Percentiles rank a stretch among this genome's conserved stretches.
phyloP scores from a whole-genome alignment of 2,888 invertebrate genomes.

The Tolmerus cingulatus region DNA sequence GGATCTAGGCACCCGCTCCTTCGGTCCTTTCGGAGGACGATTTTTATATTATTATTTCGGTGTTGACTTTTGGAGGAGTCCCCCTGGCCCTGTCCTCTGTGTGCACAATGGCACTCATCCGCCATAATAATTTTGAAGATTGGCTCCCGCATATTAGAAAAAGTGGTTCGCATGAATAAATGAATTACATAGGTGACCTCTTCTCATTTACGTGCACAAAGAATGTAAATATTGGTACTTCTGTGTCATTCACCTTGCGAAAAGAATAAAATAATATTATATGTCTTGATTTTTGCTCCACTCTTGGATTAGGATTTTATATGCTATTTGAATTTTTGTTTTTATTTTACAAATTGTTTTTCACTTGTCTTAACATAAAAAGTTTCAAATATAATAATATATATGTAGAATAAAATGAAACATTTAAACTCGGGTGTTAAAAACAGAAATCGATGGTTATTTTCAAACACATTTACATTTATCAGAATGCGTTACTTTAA shows the following conservation, averaged over 20 bases:
- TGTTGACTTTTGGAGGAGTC: constrained; percentile 3
- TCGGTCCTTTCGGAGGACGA: not conserved
- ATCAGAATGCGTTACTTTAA: too few relatives aligned
- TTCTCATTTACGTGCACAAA: not conserved
- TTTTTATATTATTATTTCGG: constrained; percentile 15
- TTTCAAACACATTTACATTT: too few relatives aligned
- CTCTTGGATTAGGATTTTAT: not conserved
- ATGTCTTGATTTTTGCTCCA: not conserved
- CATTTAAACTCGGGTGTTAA: too few relatives aligned
- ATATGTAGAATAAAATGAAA: too few relatives aligned
- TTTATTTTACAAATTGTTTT: too few relatives aligned
- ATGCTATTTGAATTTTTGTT: too few relatives aligned
- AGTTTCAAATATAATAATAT: too few relatives aligned
- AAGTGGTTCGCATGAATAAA: not conserved
- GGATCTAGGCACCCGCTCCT: constrained; percentile 3
- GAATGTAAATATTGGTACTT: not conserved
- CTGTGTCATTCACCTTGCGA: not conserved
- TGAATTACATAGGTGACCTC: not conserved
- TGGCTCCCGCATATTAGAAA: not conserved
- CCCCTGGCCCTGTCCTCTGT: not conserved
- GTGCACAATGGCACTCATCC: not conserved
- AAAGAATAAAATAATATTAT: not conserved
- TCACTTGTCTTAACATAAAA: too few relatives aligned
- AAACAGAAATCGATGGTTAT: too few relatives aligned
- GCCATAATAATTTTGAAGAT: not conserved